These are phyloP conservation scores for Malthinus seriepunctatus DNA, from an alignment of 2,888 invertebrate species.

Conservation along the genomic window DNA sequence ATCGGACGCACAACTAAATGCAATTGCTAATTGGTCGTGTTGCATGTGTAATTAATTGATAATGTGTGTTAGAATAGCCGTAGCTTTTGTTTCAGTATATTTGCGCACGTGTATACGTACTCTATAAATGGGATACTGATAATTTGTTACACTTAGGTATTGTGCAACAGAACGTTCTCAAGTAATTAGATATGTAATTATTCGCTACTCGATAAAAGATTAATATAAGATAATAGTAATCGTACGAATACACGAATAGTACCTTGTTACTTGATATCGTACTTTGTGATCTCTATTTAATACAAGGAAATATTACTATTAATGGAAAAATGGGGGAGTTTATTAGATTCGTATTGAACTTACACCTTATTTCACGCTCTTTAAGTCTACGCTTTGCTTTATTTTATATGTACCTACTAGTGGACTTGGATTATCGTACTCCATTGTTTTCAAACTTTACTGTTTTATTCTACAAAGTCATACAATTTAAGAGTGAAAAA, in stretches of 20 bases:
- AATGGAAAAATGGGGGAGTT: too few relatives aligned
- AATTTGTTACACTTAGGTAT: constrained; percentile 3
- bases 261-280: too few relatives aligned
- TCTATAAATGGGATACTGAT: constrained; percentile 11
- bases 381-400: too few relatives aligned
- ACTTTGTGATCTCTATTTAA: too few relatives aligned
- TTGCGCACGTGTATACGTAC: constrained; percentile 9
- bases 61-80: constrained; percentile 22
- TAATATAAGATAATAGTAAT: constrained; percentile 8
- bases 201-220: constrained; percentile 8
- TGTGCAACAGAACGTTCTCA: constrained; percentile 10
- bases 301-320: too few relatives aligned
- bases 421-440: too few relatives aligned
- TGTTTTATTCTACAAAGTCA: too few relatives aligned
- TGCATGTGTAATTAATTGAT: constrained; percentile 29
- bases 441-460: too few relatives aligned
- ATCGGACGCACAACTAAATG: constrained; percentile 35
- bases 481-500: too few relatives aligned
- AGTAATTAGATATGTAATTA: constrained; percentile 9
- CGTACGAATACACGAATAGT: not conserved
- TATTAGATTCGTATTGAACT: too few relatives aligned
- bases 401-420: too few relatives aligned
- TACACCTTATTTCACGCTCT: too few relatives aligned
- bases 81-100: constrained; percentile 17
- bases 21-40: constrained; percentile 33